Evolutionary conservation across 2,113 vertebrate species (phyloP), one percentile per base, ranked within the genome.

Genomic region (Catharus minimus): DNA sequence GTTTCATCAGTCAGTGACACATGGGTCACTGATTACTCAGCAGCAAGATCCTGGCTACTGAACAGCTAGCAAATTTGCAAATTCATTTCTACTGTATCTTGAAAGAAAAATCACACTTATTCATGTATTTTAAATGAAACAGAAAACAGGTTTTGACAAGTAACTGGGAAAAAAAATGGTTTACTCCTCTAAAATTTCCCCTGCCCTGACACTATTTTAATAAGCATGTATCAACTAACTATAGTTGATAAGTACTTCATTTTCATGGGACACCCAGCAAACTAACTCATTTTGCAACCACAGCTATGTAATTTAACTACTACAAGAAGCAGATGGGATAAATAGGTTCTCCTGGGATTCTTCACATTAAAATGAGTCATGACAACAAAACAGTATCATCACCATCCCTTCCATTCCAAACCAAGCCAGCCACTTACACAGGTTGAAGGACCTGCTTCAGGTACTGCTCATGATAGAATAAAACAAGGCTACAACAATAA

Each of bases 21-120:
- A 17, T 0, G 0, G 1, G 2, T 14, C 43, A 43, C 28, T 78
- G 13, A 44, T 52, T 24, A 52, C 30, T 13, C 39, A 57, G 26
- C 8, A 50, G 15, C 28, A 36, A 58, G 53, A 76, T 36, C 5
- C 24, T 46, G 57, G 47, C 15, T 44, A 36, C 22, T 28, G 24
- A 66, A 79, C 27, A 76, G 72, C 41, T 30, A 46, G 26, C 10
- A 75, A 32, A 44, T 50, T 5, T 87, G 66, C 15, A 92, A 82
- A 39, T 33, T 10, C 5, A 9, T 79, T 61, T 75, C 50, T 30
- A 20, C n/a, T 20, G 1, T 3, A 33, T 12, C 38, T 32, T 17
- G 21, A 50, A 73, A 79, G 32, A 84, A 81, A 88, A 87, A 87
- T 17, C 36, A 68, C 41, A 68, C 12, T 32, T 44, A 19, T 14